Evolutionary conservation across 2,888 invertebrate species (phyloP).

Genomic region (Calameuta filiformis): DNA sequence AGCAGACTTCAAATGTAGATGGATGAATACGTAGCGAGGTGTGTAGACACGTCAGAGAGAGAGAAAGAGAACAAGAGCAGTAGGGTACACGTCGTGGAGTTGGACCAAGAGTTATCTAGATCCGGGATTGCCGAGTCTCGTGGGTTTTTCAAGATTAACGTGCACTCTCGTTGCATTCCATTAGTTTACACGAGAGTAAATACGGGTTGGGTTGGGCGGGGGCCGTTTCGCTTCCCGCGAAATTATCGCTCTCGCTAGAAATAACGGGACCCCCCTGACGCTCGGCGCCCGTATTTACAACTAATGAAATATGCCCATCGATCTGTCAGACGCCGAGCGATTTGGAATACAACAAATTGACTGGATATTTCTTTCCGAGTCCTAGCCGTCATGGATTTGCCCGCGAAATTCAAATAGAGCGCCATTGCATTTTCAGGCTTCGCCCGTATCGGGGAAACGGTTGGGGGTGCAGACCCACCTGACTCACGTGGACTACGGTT

Average conservation of each 20-base stretch:
- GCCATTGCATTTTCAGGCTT: background rate
- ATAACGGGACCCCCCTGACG: background rate
- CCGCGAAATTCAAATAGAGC: background rate
- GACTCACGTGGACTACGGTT: background rate
- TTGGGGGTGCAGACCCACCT: background rate
- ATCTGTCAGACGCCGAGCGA: background rate
- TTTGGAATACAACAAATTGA: background rate
- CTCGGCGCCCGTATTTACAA: background rate
- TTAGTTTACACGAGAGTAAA: background rate
- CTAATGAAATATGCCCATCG: background rate
- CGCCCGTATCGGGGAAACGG: background rate
- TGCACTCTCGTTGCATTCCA: background rate
- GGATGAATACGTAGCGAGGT: background rate
- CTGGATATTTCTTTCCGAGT: background rate
- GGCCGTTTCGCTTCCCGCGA: background rate
- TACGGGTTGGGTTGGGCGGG: background rate
- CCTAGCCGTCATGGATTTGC: background rate
- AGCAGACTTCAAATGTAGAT: background rate
- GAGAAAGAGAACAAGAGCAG: background rate
- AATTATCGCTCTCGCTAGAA: background rate
- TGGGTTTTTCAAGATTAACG: slow-evolving; percentile 6
- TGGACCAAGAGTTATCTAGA: background rate
- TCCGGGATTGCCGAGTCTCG: slow-evolving; percentile 5
- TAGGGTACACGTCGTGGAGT: background rate
- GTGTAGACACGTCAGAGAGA: background rate